Evolutionary conservation across 1,140 invertebrate species (phyloP), one percentile per base, ranked within the genome.

Genomic region (Venustaconcha ellipsiformis): DNA sequence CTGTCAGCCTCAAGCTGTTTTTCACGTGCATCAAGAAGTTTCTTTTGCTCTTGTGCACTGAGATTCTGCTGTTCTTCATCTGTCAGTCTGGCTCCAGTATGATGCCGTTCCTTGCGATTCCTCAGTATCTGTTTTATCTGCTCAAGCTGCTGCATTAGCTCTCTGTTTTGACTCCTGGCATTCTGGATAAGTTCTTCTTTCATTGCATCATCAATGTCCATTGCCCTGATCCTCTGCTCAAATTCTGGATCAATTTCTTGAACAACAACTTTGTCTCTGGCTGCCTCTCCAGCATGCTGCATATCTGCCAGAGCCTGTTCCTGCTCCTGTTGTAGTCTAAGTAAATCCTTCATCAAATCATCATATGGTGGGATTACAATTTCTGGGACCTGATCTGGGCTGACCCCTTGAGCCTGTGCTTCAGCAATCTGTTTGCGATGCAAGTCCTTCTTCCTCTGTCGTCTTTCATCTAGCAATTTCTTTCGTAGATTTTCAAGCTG

Each of bases 401-500:
- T 77, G 17, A 88, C 71, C 14, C 85, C 86, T 58, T 81, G 72
- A 37, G 57, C 70, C 58, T 84, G 73, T 5, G 87, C 88, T 59
- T 89, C 88, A 20, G 62, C 68, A 65, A 88, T 82, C 59, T 89
- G 88, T 60, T 78, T 79, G 20, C 79, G 79, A 56, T 88, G 84
- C 15, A 89, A 70, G 4, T 87, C 84, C 72, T 88, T 88, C 83
- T 86, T 87, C 60, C 70, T 70, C 58, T 82, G 81, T 37, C 88
- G 79, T 13, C 88, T 76, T 57, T 78, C 73, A 20, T 89, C 83
- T 18, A 87, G 55, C 14, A 89, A 81, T 74, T 86, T 83, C 59
- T 85, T 73, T 37, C 84, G 69, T 30, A 88, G 58, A 17, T 71
- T 68, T 11, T 80, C 79, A 58, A 89, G 72, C 77, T 88, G 83